Evolutionary conservation across 2,113 vertebrate genomes (phyloP), one percentile per base, ranked within the genome.

Genomic region (Genyomyrus donnyi): DNA sequence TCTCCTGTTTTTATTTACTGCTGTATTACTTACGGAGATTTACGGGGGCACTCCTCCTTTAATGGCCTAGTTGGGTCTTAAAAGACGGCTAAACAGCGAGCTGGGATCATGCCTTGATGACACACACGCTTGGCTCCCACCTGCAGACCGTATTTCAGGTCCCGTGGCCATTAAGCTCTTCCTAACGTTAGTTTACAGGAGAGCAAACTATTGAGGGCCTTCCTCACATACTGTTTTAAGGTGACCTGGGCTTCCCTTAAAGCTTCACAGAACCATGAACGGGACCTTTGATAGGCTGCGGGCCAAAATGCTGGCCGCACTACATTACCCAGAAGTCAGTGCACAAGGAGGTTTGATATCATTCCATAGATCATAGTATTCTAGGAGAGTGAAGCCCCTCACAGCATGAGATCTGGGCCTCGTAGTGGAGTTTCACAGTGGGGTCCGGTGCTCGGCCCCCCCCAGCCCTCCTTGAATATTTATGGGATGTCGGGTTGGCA

Each of bases 1-100:
- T 46, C 45, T 21, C 45, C 19, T 21, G 9, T n/a, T 70, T 48
- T 85, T 85, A 85, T 46, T 85, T 80, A 80, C 35, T 39, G 45
- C 83, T 46, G 27, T 48, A 87, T 87, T 87, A 87, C 85, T 53
- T 87, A 53, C 50, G 6, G 27, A 53, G 27, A 87, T 87, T 87
- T 87, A 53, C 17, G 5, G 27, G 5, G 11, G n/a, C n/a, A 27
- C 13, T 7, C 50, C 2, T 53, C 0, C 49, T 19, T 19, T 53
- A 87, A 53, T 53, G 50, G 85, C 50, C 49, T 53, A 9, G 50
- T 87, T 52, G 2, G 50, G 85, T 53, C 48, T 87, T 52, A 35
- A 87, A 53, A 52, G 10, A 39, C 17, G 17, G n/a, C 31, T 53
- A 21, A 87, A 87, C 24, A 21, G 49, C 27, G n/a, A 87, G 15